These are phyloP conservation scores for Lutjanus campechanus DNA, from an alignment of 2,797 vertebrate genomes.

Conservation along the genomic window DNA sequence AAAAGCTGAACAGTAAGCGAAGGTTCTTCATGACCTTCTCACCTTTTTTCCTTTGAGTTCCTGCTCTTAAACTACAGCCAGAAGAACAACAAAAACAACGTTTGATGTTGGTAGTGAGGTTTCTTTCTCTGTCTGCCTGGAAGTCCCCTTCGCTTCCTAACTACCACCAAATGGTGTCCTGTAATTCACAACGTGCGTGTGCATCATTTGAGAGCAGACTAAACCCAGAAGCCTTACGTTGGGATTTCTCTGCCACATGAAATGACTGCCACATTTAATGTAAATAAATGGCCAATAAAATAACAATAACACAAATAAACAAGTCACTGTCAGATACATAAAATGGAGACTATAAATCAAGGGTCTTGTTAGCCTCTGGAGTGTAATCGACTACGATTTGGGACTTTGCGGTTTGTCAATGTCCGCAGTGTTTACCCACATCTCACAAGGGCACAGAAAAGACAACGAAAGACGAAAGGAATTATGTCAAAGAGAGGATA, in stretches of 20 bases:
- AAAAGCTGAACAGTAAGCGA: slow-evolving; percentile 18
- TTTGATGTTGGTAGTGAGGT: slow-evolving; percentile 76
- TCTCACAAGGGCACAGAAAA: slow-evolving; percentile 71
- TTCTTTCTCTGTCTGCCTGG: slow-evolving; percentile 72
- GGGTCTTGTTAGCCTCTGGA: slow-evolving; percentile 40
- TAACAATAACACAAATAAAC: slow-evolving; percentile 74
- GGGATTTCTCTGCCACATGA: slow-evolving; percentile 72
- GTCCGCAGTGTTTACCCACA: slow-evolving; percentile 83
- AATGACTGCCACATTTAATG: slow-evolving; percentile 59
- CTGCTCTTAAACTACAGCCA: slow-evolving; percentile 64
- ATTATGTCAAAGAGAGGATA: slow-evolving; percentile 53
- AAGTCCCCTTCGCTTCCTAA: slow-evolving; percentile 81
- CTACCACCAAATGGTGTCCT: slow-evolving; percentile 80
- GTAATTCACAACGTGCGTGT: slow-evolving; percentile 73
- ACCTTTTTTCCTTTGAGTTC: slow-evolving; percentile 54
- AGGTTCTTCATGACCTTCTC: slow-evolving; percentile 62
- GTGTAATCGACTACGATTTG: slow-evolving; percentile 47
- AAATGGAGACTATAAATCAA: slow-evolving; percentile 54
- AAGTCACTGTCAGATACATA: slow-evolving; percentile 61
- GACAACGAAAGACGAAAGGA: slow-evolving; percentile 47
- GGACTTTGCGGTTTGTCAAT: slow-evolving; percentile 69
- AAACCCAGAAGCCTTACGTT: slow-evolving; percentile 77
- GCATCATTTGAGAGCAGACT: slow-evolving; percentile 78
- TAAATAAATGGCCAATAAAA: slow-evolving; percentile 64
- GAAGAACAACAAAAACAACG: slow-evolving; percentile 68